Conservation (phyloP, 1,140 invertebrate species). For the Drosophila eugracilis region DNA sequence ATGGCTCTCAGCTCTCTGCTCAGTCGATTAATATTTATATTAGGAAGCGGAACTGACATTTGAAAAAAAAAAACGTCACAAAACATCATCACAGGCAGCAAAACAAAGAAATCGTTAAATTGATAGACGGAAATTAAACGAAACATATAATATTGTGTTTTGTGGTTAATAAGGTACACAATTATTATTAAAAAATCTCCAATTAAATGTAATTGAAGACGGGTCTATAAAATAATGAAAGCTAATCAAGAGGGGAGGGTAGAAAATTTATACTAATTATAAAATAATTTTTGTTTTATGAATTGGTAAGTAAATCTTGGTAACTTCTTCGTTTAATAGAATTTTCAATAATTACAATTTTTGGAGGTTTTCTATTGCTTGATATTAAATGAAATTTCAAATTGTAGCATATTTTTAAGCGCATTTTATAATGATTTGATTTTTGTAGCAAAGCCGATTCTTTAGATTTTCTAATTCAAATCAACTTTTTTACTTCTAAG, state of each 20-base stretch:
- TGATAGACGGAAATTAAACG: constrained; percentile 32
- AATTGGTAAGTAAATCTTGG: too few species aligned
- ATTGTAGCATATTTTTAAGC: too few species aligned
- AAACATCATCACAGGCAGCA: constrained; percentile 32
- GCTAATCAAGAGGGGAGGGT: constrained; percentile 18
- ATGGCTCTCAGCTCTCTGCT: constrained; percentile 41
- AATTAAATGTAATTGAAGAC: constrained; percentile 40
- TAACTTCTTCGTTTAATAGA: too few species aligned
- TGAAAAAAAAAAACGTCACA: constrained; percentile 58
- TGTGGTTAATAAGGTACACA: constrained; percentile 29
- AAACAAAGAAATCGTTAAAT: constrained; percentile 43
- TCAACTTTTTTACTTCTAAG: background rate
- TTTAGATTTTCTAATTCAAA: too few species aligned
- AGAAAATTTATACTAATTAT: constrained; percentile 11
- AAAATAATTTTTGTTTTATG: background rate
- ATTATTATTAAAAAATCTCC: constrained; percentile 29
- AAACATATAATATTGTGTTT: constrained; percentile 26
- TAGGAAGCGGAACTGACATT: constrained; percentile 71
- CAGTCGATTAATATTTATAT: constrained; percentile 38
- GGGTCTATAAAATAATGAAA: constrained; percentile 29
- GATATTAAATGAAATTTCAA: too few species aligned
- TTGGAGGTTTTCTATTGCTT: too few species aligned
- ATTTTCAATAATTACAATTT: too few species aligned
- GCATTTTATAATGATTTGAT: too few species aligned
- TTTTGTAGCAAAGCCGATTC: too few species aligned